Conservation (phyloP, 2,797 vertebrate species). For the Chlorospingus semifuscus region DNA sequence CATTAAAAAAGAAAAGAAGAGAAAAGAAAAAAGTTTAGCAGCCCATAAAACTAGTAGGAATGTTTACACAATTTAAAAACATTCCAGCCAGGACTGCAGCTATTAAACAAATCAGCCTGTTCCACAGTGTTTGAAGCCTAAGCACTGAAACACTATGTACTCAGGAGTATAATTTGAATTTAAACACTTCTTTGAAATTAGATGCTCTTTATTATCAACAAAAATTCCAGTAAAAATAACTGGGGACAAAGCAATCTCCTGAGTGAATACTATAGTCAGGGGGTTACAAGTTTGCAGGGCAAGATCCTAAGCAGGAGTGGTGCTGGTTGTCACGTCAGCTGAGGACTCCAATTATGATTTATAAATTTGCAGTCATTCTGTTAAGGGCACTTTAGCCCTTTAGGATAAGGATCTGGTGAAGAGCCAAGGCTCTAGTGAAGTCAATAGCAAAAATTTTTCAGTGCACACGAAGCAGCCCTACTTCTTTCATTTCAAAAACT, state of each 20-base stretch:
- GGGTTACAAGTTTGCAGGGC: background rate
- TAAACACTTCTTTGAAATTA: background rate
- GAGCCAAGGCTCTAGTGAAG: background rate
- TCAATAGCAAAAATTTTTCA: background rate
- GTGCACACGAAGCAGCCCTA: background rate
- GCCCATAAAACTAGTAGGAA: slow-evolving; percentile 8
- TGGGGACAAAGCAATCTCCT: background rate
- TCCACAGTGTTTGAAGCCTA: background rate
- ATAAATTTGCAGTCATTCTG: background rate
- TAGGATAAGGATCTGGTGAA: background rate
- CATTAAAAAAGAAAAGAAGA: background rate
- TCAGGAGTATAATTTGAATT: background rate
- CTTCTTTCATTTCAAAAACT: background rate
- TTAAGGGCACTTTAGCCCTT: background rate
- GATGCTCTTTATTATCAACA: background rate
- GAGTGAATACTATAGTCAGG: background rate
- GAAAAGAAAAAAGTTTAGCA: background rate
- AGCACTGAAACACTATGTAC: background rate
- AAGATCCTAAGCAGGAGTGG: background rate
- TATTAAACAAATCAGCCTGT: slow-evolving; percentile 14
- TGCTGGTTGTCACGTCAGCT: background rate
- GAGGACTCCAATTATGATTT: background rate
- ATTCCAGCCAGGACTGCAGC: background rate
- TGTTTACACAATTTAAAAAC: slow-evolving; percentile 18
- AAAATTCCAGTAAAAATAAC: background rate